These are phyloP conservation scores for Potamilus streckersoni DNA, from an alignment of 1,140 invertebrate genomes.

Conservation along the genomic window DNA sequence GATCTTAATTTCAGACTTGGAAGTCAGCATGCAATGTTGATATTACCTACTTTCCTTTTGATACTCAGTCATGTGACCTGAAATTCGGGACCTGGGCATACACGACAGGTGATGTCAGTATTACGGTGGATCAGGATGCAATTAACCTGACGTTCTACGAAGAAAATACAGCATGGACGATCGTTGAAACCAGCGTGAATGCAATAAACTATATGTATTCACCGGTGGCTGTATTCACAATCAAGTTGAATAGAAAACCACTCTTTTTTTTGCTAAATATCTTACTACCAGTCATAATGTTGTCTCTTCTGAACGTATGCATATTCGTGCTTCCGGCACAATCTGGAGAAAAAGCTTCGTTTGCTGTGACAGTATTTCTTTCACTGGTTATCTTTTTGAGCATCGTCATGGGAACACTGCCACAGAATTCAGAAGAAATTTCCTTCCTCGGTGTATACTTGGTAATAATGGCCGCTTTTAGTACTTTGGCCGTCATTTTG, in stretches of 20 bases:
- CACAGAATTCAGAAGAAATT: slow-evolving; percentile 22
- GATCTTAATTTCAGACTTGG: too few relatives aligned
- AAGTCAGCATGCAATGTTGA: neutral
- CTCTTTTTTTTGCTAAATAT: slow-evolving; percentile 25
- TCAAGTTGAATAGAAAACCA: slow-evolving; percentile 23
- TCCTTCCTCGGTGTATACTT: slow-evolving; percentile 26
- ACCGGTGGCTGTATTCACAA: neutral
- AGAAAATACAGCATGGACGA: slow-evolving; percentile 17
- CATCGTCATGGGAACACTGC: slow-evolving; percentile 26
- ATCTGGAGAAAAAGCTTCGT: slow-evolving; percentile 33
- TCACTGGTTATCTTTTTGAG: slow-evolving; percentile 33
- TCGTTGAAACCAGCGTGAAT: neutral
- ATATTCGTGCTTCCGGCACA: slow-evolving; percentile 35
- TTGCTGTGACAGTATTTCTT: slow-evolving; percentile 33
- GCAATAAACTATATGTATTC: neutral
- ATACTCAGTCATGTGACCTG: slow-evolving; percentile 33
- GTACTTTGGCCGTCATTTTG: slow-evolving; percentile 16
- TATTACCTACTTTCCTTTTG: slow-evolving; percentile 30
- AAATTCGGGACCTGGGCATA: slow-evolving; percentile 29
- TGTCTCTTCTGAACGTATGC: slow-evolving; percentile 26
- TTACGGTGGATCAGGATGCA: neutral
- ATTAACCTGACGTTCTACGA: neutral
- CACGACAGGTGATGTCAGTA: neutral
- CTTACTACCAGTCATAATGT: slow-evolving; percentile 29
- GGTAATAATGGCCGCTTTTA: slow-evolving; percentile 12